Evolutionary conservation across 2,797 vertebrate genomes (phyloP).

Genomic region (Mico argentatus): DNA sequence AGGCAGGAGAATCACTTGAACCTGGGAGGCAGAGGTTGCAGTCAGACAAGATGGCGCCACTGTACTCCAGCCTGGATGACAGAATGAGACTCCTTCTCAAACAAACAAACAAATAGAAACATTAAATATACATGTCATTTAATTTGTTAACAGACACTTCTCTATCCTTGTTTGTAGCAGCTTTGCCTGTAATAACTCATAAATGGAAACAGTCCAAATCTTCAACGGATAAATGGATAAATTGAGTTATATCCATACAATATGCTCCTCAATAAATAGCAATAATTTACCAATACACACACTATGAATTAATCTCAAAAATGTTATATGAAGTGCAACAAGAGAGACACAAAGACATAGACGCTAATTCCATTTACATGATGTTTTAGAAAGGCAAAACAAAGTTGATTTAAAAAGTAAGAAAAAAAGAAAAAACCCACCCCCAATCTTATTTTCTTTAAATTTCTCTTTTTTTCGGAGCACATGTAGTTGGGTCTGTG

Average conservation of each 20-base stretch:
- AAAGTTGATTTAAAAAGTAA: conserved; percentile 2
- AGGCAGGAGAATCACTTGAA: no score
- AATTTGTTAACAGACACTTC: background rate
- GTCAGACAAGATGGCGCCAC: no score
- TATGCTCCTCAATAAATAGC: background rate
- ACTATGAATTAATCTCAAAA: background rate
- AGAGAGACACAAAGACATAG: background rate
- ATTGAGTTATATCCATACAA: background rate
- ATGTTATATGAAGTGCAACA: background rate
- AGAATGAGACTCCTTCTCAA: background rate
- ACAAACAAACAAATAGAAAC: background rate
- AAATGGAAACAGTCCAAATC: background rate
- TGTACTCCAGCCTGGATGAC: no score
- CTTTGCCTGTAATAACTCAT: background rate
- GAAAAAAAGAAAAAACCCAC: background rate
- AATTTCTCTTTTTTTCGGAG: background rate
- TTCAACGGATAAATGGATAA: background rate
- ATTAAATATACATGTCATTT: background rate
- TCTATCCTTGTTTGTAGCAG: background rate
- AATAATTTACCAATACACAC: background rate
- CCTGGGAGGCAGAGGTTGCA: no score
- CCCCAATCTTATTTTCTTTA: background rate
- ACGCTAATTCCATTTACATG: background rate
- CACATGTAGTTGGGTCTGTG: background rate
- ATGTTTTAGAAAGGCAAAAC: background rate